phyloP scores from a whole-genome alignment of 2,797 vertebrate species.

The Ficedula albicollis region DNA sequence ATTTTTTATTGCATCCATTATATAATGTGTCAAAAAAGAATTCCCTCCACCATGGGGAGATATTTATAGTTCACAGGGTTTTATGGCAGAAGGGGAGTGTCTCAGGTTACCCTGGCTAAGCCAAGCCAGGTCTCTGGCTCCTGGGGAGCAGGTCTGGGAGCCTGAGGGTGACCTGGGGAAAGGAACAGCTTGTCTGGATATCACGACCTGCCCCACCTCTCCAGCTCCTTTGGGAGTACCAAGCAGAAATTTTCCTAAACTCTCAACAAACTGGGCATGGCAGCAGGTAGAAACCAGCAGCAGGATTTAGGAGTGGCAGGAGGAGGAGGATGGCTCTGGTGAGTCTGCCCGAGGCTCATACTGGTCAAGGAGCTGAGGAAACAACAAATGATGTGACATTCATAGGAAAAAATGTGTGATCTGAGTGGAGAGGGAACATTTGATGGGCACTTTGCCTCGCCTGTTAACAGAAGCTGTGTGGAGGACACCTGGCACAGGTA shows the following conservation, averaged over 20 bases:
- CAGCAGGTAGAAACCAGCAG: background rate
- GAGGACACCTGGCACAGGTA: rapidly evolving
- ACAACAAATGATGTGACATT: rapidly evolving
- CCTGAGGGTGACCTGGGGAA: background rate
- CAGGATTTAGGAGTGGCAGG: background rate
- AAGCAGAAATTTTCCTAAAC: background rate
- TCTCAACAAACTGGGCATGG: background rate
- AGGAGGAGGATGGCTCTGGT: background rate
- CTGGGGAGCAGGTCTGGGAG: background rate
- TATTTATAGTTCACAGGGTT: background rate
- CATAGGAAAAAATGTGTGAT: background rate
- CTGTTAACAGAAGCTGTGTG: background rate
- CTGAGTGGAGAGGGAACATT: background rate
- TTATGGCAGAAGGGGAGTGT: background rate
- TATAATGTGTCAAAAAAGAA: conserved; percentile 23
- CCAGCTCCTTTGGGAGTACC: background rate
- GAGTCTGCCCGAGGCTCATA: background rate
- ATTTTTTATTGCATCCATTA: conserved; percentile 36
- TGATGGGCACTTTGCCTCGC: background rate
- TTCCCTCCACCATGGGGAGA: background rate
- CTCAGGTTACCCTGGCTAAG: background rate
- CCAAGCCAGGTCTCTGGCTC: background rate
- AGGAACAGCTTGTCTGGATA: background rate
- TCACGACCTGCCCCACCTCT: background rate
- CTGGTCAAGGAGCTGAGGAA: background rate